These are phyloP conservation scores for Caenorhabditis angaria DNA, from an alignment of 2,888 invertebrate species.

Conservation along the genomic window DNA sequence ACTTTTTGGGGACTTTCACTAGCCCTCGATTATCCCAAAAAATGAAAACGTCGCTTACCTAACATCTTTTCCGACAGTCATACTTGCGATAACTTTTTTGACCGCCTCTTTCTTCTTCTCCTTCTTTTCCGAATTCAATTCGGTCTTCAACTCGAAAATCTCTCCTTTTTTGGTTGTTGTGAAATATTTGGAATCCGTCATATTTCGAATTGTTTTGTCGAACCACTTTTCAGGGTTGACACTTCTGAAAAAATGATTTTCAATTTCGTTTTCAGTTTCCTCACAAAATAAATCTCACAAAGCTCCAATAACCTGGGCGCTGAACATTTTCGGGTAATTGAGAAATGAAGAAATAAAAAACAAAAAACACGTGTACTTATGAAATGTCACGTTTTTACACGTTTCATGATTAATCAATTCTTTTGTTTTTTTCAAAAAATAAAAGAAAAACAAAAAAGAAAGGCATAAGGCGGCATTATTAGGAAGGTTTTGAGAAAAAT, in stretches of 20 bases:
- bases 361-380: neutral
- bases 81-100: conserved; percentile 98
- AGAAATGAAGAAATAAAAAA: neutral
- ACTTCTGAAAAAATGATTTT: conserved; percentile 6
- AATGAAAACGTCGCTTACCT: conserved; percentile 69
- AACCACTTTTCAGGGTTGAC: conserved; percentile 10
- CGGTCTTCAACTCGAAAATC: conserved; percentile 98
- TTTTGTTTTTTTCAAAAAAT: neutral
- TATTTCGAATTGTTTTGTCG: conserved; percentile 72
- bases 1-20: conserved; percentile 1
- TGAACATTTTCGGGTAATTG: neutral
- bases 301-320: neutral
- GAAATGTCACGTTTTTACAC: too few relatives aligned
- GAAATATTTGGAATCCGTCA: conserved; percentile 99
- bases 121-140: conserved; percentile 98
- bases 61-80: conserved; percentile 99
- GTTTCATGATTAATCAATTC: neutral
- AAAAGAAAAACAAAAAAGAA: neutral
- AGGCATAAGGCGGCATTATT: too few relatives aligned
- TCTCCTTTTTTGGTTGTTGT: conserved; percentile 95
- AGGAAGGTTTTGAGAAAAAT: neutral
- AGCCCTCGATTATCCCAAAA: neutral
- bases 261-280: neutral
- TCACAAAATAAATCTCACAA: neutral
- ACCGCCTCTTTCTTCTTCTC: conserved; percentile 99